A percentile compares a stretch with the other conserved stretches of the same genome.
Evolutionary conservation across 2,888 invertebrate species (phyloP).

Genomic region (Zeuzera pyrina): DNA sequence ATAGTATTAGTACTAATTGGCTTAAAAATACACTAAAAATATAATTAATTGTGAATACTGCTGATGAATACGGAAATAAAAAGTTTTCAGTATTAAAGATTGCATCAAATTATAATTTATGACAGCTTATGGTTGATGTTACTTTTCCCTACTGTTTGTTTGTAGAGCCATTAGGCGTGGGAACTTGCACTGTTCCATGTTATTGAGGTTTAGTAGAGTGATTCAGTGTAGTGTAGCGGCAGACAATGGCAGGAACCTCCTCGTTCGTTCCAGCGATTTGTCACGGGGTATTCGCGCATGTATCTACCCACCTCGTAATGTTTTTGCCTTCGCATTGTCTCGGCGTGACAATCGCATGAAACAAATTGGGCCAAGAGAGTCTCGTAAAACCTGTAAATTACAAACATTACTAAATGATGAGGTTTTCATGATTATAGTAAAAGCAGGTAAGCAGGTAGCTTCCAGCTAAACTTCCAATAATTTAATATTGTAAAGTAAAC

Average conservation of each 20-base stretch:
- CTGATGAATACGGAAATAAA: too few relatives aligned
- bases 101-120: too few relatives aligned
- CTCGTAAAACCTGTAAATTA: neutral
- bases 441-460: too few relatives aligned
- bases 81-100: too few relatives aligned
- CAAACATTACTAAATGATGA: constrained; percentile 1
- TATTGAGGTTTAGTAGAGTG: constrained; percentile 28
- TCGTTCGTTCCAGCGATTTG: constrained; percentile 46
- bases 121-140: too few relatives aligned
- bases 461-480: too few relatives aligned
- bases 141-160: too few relatives aligned
- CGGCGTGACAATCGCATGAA: constrained; percentile 28
- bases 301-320: constrained; percentile 25
- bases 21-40: too few relatives aligned
- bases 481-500: too few relatives aligned
- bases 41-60: too few relatives aligned
- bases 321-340: constrained; percentile 31
- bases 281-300: constrained; percentile 27
- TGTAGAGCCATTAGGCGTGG: constrained; percentile 30
- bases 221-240: constrained; percentile 34
- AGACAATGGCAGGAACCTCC: constrained; percentile 58
- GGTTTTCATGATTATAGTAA: too few relatives aligned
- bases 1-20: too few relatives aligned
- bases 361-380: constrained; percentile 27
- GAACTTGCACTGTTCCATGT: constrained; percentile 29